Percentiles rank a stretch among this genome's conserved stretches.
These are phyloP conservation scores for Paracentrotus lividus DNA, from an alignment of 53 echinoderm and acorn worm genomes.

Conservation along the genomic window DNA sequence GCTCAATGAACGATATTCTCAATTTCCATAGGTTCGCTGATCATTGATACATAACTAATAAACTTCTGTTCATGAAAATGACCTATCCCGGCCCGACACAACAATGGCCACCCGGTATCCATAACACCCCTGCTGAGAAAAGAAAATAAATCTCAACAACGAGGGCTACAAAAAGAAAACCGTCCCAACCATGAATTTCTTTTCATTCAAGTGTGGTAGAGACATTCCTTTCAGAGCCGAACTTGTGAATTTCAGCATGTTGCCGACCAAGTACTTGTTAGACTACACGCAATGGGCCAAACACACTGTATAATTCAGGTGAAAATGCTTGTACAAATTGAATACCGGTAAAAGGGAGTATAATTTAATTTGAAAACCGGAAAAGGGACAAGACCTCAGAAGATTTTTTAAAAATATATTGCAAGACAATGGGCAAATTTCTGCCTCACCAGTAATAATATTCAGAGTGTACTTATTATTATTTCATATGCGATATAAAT, in stretches of 20 bases:
- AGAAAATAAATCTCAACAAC: slow-evolving; percentile 21
- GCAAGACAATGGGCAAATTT: background rate
- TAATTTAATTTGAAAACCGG: no score
- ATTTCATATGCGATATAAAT: no score
- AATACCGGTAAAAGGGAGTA: no score
- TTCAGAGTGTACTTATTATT: no score
- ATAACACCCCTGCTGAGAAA: slow-evolving; percentile 32
- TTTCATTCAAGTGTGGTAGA: background rate
- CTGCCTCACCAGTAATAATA: background rate
- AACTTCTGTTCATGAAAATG: slow-evolving; percentile 19
- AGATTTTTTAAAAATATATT: background rate
- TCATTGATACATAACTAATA: slow-evolving; percentile 39
- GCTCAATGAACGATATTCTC: no score
- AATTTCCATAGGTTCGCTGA: background rate
- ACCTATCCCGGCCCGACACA: background rate
- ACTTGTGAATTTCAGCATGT: slow-evolving; percentile 17
- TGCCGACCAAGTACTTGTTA: background rate
- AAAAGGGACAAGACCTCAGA: no score
- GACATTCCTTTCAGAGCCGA: slow-evolving; percentile 17
- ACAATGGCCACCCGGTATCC: background rate
- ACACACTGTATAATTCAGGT: background rate
- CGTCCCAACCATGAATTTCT: background rate
- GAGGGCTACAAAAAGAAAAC: background rate
- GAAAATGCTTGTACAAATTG: background rate
- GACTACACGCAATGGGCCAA: slow-evolving; percentile 3